Evolutionary conservation across 2,888 invertebrate genomes (phyloP), one percentile per base, ranked within the genome.

Genomic region (Agrotis puta): DNA sequence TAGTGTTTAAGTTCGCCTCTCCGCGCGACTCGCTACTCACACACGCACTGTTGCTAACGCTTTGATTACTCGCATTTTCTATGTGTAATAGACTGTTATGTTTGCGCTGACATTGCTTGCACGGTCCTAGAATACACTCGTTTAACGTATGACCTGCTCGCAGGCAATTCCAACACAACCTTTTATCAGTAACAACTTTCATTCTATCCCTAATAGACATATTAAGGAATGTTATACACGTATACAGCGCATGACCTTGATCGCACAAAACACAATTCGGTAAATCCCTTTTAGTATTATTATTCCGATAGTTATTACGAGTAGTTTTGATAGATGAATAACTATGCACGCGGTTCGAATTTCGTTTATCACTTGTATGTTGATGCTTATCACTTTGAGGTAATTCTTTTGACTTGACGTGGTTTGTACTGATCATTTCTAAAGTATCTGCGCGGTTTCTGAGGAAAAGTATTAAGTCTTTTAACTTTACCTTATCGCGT

Each of bases 11-110:
- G 22, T 22, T 24, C 16, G 6, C 58, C 45, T 59, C 58, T 59
- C 43, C 43, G 58, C 58, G 58, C 43, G 59, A 59, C 13, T 47
- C 59, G 11, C 16, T 14, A 24, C 24, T 18, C 24, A 59, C 58
- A 48, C 53, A 50, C 22, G 53, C 16, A 24, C 53, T 53, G 22
- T 53, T 53, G 14, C 51, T 22, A 53, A 16, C 9, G 53, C 7
- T 53, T 53, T 53, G 27, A 22, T 53, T 22, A 22, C 3, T 6
- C n/a, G n/a, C n/a, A 16, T 53, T 24, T 16, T 45, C 33, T 24
- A 50, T 2, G 14, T 70, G 64, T 7, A 69, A 4, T 18, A 70
- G 45, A 50, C 48, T 64, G 2, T 63, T 70, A 13, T 70, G 69
- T 48, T 70, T 70, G 5, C 16, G 14, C 5, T 48, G 22, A 14